These are phyloP conservation scores for Cheilosia impressa DNA, from an alignment of 2,888 invertebrate genomes.

Conservation along the genomic window DNA sequence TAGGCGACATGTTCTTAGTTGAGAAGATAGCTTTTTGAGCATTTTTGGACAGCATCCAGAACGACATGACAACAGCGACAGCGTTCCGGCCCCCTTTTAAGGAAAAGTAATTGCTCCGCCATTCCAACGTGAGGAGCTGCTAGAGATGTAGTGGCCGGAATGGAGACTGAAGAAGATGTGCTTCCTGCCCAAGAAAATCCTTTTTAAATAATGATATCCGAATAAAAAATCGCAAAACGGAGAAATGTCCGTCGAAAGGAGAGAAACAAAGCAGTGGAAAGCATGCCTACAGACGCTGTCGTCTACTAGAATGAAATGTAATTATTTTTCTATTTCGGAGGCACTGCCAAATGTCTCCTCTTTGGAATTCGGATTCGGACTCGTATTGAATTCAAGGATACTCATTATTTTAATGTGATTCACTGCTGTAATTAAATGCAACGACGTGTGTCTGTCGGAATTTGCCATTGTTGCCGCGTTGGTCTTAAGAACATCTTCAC, in stretches of 20 bases:
- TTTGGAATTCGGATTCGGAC: constrained; percentile 44
- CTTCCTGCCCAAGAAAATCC: constrained; percentile 68
- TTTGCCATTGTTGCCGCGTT: not conserved
- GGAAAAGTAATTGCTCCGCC: constrained; percentile 67
- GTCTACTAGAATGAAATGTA: constrained; percentile 57
- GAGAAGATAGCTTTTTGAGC: constrained; percentile 49
- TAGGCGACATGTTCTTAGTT: constrained; percentile 46
- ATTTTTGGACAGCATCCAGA: constrained; percentile 69
- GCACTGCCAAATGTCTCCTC: constrained; percentile 59
- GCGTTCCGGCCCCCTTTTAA: constrained; percentile 29
- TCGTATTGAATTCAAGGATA: constrained; percentile 59
- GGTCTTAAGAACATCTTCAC: not conserved
- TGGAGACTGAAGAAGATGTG: constrained; percentile 50
- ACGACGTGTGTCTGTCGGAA: constrained; percentile 49
- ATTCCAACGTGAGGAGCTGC: constrained; percentile 10
- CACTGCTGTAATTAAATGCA: constrained; percentile 55
- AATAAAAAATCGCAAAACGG: constrained; percentile 42
- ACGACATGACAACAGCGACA: constrained; percentile 57
- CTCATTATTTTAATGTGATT: constrained; percentile 69
- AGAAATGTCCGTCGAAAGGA: constrained; percentile 22
- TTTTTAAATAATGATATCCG: constrained; percentile 73
- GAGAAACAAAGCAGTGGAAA: not conserved
- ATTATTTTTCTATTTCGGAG: constrained; percentile 65
- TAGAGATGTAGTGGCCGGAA: constrained; percentile 41
- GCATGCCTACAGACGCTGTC: constrained; percentile 26